These are phyloP conservation scores for Dryomyza anilis DNA, from an alignment of 2,888 invertebrate species.

Conservation along the genomic window DNA sequence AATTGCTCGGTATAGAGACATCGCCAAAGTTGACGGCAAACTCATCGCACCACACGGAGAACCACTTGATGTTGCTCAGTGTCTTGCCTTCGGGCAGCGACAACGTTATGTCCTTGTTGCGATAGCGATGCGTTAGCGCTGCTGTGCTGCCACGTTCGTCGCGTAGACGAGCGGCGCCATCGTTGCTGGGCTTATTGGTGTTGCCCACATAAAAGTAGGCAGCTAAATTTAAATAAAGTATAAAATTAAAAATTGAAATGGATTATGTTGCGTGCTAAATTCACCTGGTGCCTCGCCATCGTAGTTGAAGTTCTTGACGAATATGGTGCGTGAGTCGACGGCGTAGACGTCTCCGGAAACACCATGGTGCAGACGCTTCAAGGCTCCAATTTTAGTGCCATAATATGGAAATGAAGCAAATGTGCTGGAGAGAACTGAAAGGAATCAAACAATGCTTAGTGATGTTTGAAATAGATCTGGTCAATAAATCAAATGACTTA, in stretches of 20 bases:
- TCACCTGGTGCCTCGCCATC: conserved; percentile 90
- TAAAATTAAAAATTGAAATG: not conserved
- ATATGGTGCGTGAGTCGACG: conserved; percentile 85
- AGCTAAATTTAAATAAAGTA: conserved; percentile 64
- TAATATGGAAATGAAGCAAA: conserved; percentile 67
- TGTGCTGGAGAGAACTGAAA: conserved; percentile 42
- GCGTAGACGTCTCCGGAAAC: conserved; percentile 86
- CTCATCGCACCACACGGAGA: conserved; percentile 91
- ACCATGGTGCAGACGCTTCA: conserved; percentile 80
- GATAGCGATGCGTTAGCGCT: conserved; percentile 75
- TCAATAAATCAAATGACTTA: conserved; percentile 51
- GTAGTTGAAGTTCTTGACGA: conserved; percentile 86
- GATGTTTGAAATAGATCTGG: not conserved
- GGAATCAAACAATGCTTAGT: conserved; percentile 4
- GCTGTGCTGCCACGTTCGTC: conserved; percentile 83
- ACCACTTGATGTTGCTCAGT: conserved; percentile 81
- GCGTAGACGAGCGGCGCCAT: conserved; percentile 73
- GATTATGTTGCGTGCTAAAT: not conserved
- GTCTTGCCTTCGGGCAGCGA: conserved; percentile 87
- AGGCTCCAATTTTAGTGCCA: conserved; percentile 78
- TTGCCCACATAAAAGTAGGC: conserved; percentile 90
- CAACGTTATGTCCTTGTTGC: conserved; percentile 80
- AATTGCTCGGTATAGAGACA: conserved; percentile 75
- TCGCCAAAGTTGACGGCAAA: conserved; percentile 91
- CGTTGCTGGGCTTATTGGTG: conserved; percentile 69